Base-by-base conservation (phyloP, 30 jellyfish, hydroid and myxozoan genomes). In the Aurelia aurita complex sp. Pacific region DNA sequence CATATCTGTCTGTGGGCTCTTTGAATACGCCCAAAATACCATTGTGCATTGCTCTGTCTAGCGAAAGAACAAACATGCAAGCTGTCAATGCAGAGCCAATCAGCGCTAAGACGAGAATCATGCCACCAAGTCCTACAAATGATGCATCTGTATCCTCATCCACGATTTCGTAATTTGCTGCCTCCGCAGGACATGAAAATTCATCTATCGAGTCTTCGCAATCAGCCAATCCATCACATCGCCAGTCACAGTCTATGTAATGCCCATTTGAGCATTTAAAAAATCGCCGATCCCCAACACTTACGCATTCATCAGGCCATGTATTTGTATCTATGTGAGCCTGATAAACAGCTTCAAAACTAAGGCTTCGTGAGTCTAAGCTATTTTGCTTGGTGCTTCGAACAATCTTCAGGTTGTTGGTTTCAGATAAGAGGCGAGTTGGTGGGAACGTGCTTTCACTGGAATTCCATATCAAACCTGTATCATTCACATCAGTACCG, bases 131-230 rank as follows among this genome's bases (percentile, higher is more conserved):
- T 38, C 61, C 61, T 46, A 52, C 33, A 13, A 17, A 59, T 38
- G 50, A 38, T n/a, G 62, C 69, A 17, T 73, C 46, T 23, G 18
- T 23, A 23, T 73, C 83, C 29, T 43, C 69, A 12, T 73, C 70
- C 38, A 73, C 55, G 19, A 73, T n/a, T 61, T n/a, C 83, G 50
- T 18, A 51, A 14, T 19, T 29, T 67, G 82, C 29, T 2, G 35
- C 64, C 19, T 66, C 80, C 6, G 19, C 69, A 18, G 57, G 18
- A 78, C 98, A 92, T 52, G 29, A 54, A 5, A 74, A 65, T 76
- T 92, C 98, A 51, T 92, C 98, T 2, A 68, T 67, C 1, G 88
- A 94, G 69, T 86, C 89, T 2, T 88, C 96, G 69, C 98, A 92
- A 72, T 92, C 98, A 17, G 74, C 74, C 11, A 86, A 78, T 1